A percentile compares a stretch with the other conserved stretches of the same genome.
Conservation (phyloP, 2,888 invertebrate genomes). For the Lasioglossum zephyrum region DNA sequence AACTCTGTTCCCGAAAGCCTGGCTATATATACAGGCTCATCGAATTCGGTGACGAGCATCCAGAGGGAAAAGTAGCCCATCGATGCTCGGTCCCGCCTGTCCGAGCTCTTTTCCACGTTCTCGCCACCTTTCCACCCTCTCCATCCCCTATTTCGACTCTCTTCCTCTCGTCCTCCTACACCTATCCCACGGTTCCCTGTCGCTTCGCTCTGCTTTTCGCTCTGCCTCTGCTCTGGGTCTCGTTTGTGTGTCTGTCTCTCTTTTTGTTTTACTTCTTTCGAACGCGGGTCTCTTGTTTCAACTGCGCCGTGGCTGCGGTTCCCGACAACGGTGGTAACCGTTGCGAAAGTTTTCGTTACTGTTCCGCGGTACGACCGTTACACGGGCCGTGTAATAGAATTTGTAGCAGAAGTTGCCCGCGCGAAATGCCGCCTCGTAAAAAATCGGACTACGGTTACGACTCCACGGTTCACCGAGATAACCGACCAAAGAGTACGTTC, state of each 20-base stretch:
- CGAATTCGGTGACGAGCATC: conserved; percentile 64
- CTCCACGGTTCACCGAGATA: conserved; percentile 18
- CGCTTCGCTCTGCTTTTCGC: neutral
- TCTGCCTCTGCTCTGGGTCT: neutral
- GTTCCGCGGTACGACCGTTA: conserved; percentile 53
- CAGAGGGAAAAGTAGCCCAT: conserved; percentile 58
- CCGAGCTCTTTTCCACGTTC: conserved; percentile 39
- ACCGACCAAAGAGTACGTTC: conserved; percentile 4
- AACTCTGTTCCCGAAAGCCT: conserved; percentile 61
- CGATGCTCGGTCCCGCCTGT: conserved; percentile 38
- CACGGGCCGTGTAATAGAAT: conserved; percentile 56
- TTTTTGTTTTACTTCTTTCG: conserved; percentile 31
- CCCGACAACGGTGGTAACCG: conserved; percentile 36
- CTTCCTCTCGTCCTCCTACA: neutral
- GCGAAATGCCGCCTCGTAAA: conserved; percentile 56
- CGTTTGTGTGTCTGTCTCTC: neutral
- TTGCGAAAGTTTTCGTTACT: conserved; percentile 61
- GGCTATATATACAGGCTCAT: conserved; percentile 43
- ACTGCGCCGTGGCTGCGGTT: conserved; percentile 37
- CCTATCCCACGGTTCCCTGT: neutral
- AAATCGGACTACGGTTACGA: conserved; percentile 43
- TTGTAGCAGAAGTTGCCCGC: conserved; percentile 60
- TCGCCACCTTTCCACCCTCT: conserved; percentile 9
- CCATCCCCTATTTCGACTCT: neutral
- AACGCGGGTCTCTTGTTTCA: conserved; percentile 37